Percentiles rank a stretch among this genome's conserved stretches.
phyloP scores from a whole-genome alignment of 1,140 invertebrate genomes.

The Neodiprion virginianus region DNA sequence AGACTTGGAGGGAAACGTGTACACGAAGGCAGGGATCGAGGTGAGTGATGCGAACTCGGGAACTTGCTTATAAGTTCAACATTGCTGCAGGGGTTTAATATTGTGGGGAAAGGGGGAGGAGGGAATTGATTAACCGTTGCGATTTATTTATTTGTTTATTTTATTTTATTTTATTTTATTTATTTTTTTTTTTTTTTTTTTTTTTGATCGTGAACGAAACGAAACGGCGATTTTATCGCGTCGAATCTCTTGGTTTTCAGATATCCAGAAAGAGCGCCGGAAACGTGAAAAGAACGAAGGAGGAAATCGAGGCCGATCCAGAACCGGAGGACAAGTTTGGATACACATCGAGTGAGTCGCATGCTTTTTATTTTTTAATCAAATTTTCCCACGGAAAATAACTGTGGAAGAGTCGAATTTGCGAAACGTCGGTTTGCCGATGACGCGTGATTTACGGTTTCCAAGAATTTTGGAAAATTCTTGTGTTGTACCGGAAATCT shows the following conservation, averaged over 20 bases:
- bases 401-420: background rate
- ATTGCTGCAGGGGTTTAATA: too few relatives aligned
- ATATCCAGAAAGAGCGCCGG: slow-evolving; percentile 90
- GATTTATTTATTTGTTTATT: too few relatives aligned
- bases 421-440: too few relatives aligned
- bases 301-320: slow-evolving; percentile 78
- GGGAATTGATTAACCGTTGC: too few relatives aligned
- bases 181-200: too few relatives aligned
- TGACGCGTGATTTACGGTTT: too few relatives aligned
- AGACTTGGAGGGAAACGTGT: slow-evolving; percentile 78
- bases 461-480: too few relatives aligned
- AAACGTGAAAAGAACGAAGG: slow-evolving; percentile 78
- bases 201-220: too few relatives aligned
- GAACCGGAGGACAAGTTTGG: slow-evolving; percentile 91
- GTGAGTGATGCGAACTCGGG: slow-evolving; percentile 55
- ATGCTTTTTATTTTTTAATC: background rate
- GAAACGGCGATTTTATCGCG: too few relatives aligned
- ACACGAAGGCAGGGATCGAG: slow-evolving; percentile 78
- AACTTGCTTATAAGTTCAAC: background rate
- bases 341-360: slow-evolving; percentile 87
- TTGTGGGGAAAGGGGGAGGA: too few relatives aligned
- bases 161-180: too few relatives aligned
- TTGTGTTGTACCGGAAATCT: too few relatives aligned
- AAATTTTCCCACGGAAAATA: background rate
- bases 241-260: slow-evolving; percentile 58